Base-by-base conservation (phyloP, 2,888 invertebrate genomes). In the Malacosoma neustria region DNA sequence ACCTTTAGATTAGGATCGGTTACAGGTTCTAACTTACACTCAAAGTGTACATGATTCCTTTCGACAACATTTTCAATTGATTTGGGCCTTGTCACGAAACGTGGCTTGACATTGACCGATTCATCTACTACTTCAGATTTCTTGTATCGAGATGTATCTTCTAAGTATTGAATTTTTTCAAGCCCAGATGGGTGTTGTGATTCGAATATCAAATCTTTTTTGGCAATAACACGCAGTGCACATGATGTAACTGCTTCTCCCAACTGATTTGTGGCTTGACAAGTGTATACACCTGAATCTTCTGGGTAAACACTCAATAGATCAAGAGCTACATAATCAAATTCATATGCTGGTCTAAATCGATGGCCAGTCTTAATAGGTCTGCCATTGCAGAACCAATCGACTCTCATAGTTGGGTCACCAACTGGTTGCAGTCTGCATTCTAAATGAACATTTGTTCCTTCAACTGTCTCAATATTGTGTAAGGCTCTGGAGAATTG, bases 291-390 rank as follows among this genome's bases (percentile, higher is more conserved):
- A 11, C 98, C 98, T 4, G 96, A 96, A 77, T 99, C 99, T 56
- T 94, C 94, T n/a, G 99, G 96, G 69, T 98, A 98, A 13, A 98
- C 97, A 60, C 97, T 97, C 13, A 98, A 87, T 35, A 99, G 90
- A 75, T 99, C 99, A 37, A 99, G 87, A 5, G 98, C 97, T 11
- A 98, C 98, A 67, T 97, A 99, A 62, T 98, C 98, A 70, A 98
- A 98, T 75, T 99, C 98, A 62, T 96, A 95, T 2, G 97, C 96
- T 31, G 98, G 98, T 64, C 97, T 91, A 87, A 98, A 99, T 48
- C 99, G 90, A 64, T 97, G 92, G 49, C 98, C 98, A 32, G 94
- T 94, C 67, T 94, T 95, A 1, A 99, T 91, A 0, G 98, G 96
- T 48, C 92, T 89, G 12, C 97, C 98, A 70, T 99, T 97, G 41